Percentiles rank a stretch among this genome's conserved stretches.
These are phyloP conservation scores for Ispidina picta DNA, from an alignment of 2,797 vertebrate genomes.

Conservation along the genomic window DNA sequence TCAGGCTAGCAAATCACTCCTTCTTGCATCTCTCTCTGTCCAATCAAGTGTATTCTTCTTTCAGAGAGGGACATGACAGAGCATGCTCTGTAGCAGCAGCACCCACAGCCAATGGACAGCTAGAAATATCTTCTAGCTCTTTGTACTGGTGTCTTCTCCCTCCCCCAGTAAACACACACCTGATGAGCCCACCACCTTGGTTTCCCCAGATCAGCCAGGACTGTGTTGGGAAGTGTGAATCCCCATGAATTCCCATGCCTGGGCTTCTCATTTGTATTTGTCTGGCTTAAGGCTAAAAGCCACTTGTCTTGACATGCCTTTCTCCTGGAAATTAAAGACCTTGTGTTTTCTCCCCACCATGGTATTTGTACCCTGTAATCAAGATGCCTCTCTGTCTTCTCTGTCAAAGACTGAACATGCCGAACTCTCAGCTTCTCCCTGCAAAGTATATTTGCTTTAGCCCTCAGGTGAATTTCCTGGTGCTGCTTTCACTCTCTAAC, in stretches of 20 bases:
- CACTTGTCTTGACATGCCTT: background rate
- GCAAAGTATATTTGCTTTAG: background rate
- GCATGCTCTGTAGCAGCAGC: background rate
- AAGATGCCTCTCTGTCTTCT: background rate
- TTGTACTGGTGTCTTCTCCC: background rate
- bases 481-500: background rate
- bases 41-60: background rate
- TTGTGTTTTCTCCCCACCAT: background rate
- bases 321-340: constrained; percentile 17
- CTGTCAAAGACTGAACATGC: background rate
- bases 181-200: rapidly evolving
- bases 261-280: background rate
- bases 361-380: constrained; percentile 16
- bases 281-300: background rate
- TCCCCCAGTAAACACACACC: rapidly evolving
- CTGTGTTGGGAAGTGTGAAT: background rate
- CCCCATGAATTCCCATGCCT: rapidly evolving
- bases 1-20: constrained; percentile 59
- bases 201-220: background rate
- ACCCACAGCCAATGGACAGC: background rate
- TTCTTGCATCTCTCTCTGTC: rapidly evolving
- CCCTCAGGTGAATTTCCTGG: background rate
- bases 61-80: background rate
- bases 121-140: background rate
- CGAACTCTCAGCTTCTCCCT: background rate